These are phyloP conservation scores for Pseudopodoces humilis DNA, from an alignment of 2,113 vertebrate genomes.

Conservation along the genomic window DNA sequence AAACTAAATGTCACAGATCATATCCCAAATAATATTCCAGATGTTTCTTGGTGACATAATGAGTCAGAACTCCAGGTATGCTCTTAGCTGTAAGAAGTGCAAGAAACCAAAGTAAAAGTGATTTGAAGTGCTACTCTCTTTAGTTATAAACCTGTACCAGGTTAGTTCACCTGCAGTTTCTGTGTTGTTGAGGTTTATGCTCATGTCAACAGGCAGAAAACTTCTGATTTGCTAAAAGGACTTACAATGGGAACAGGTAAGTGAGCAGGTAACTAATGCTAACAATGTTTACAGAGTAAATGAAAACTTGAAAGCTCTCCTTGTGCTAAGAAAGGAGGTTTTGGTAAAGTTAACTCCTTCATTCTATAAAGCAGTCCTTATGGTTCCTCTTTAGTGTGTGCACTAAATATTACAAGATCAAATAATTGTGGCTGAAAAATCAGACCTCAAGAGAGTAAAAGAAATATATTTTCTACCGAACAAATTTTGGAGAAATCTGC, in stretches of 20 bases:
- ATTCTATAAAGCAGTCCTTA: neutral
- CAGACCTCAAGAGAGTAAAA: slow-evolving; percentile 23
- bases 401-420: neutral
- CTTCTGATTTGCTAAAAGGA: neutral
- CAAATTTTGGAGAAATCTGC: neutral
- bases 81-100: neutral
- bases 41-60: neutral
- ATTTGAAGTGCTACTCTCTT: neutral
- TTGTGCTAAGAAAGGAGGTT: neutral
- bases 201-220: neutral
- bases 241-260: neutral
- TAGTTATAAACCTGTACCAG: neutral
- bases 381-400: neutral
- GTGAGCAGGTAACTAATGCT: neutral
- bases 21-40: neutral
- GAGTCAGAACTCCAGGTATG: neutral
- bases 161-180: neutral
- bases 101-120: neutral
- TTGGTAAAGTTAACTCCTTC: neutral
- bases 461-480: neutral
- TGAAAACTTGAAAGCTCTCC: neutral
- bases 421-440: slow-evolving; percentile 5
- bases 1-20: neutral
- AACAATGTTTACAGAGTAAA: neutral
- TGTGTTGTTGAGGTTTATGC: neutral